Evolutionary conservation across 2,888 invertebrate genomes (phyloP).

Genomic region (Perizoma flavofasciatum): DNA sequence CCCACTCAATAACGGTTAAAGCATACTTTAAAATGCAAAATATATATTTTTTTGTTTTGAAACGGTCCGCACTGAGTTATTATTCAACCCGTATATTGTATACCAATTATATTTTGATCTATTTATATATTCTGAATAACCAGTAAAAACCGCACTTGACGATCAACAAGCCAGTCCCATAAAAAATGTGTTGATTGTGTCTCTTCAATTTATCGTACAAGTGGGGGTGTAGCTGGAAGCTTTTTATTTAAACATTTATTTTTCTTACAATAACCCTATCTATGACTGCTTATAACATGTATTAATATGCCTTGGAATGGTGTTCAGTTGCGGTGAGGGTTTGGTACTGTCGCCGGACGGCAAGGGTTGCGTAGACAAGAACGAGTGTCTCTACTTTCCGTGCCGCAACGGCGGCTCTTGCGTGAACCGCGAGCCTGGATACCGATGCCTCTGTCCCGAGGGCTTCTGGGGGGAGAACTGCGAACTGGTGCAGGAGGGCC

Average conservation of each 20-base stretch:
- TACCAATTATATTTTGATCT: conserved; percentile 3
- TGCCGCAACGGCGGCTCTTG: conserved; percentile 97
- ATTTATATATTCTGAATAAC: conserved; percentile 5
- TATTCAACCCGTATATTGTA: conserved; percentile 32
- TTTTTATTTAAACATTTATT: conserved; percentile 14
- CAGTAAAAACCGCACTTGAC: conserved; percentile 7
- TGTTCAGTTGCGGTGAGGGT: conserved; percentile 95
- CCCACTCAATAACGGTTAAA: no score
- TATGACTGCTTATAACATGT: conserved; percentile 36
- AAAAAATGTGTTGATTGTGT: conserved; percentile 1
- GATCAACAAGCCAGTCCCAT: neutral
- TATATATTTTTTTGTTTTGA: conserved; percentile 38
- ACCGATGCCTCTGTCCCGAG: conserved; percentile 95
- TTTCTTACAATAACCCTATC: conserved; percentile 8
- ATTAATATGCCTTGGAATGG: conserved; percentile 59
- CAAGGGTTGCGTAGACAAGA: conserved; percentile 97
- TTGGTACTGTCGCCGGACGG: conserved; percentile 94
- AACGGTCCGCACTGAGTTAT: conserved; percentile 66
- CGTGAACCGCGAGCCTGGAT: conserved; percentile 94
- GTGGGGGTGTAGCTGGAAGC: conserved; percentile 12
- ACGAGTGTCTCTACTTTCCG: conserved; percentile 97
- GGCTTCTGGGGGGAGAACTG: conserved; percentile 98
- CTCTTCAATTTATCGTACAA: conserved; percentile 4
- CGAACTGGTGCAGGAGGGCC: conserved; percentile 96
- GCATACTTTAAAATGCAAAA: conserved; percentile 4